Base-by-base conservation (phyloP, 1,140 invertebrate species). In the Venustaconcha ellipsiformis region DNA sequence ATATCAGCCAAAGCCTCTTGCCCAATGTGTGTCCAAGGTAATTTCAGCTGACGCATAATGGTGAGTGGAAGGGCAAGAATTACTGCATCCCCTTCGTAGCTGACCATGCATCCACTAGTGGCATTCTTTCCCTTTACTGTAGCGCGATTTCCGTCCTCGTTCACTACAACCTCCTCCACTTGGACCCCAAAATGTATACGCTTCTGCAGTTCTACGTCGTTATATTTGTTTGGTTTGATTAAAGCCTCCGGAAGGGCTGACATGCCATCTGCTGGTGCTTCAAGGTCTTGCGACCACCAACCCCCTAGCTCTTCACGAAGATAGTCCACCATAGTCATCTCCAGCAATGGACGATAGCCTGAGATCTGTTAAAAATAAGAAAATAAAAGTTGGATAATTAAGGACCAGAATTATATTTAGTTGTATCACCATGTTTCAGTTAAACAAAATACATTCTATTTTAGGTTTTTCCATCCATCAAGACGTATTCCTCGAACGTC, bases 181-280 rank as follows among this genome's bases (percentile, higher is more conserved):
- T 37, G 37, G 37, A 37, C 37, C 37, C 76, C 75, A 69, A 66
- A 78, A 1, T 37, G 48, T 20, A 81, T 70, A 37, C 65, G 71
- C 15, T 71, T 56, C 4, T 65, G 57, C 13, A 81, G 65, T 18
- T 79, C 14, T 1, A 79, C 71, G 30, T 79, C 56, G 17, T 59
- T 74, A 48, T 20, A 14, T 11, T 37, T n/a, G 15, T 76, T 81
- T 37, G 68, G 30, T 48, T 69, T 67, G 6, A 78, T 66, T 23
- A 82, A 80, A 8, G 72, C 55, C 30, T 78, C 70, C 12, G 78
- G 67, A 1, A 82, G 17, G 1, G 57, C 57, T 2, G 77, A 72
- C 80, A 82, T 82, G 14, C 78, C 80, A 55, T 72, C 65, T 18
- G 37, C 57, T 14, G 80, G 80, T 56, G 80, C 76, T 30, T 78